phyloP scores from a whole-genome alignment of 2,113 vertebrate genomes.

The Aldabrachelys gigantea region DNA sequence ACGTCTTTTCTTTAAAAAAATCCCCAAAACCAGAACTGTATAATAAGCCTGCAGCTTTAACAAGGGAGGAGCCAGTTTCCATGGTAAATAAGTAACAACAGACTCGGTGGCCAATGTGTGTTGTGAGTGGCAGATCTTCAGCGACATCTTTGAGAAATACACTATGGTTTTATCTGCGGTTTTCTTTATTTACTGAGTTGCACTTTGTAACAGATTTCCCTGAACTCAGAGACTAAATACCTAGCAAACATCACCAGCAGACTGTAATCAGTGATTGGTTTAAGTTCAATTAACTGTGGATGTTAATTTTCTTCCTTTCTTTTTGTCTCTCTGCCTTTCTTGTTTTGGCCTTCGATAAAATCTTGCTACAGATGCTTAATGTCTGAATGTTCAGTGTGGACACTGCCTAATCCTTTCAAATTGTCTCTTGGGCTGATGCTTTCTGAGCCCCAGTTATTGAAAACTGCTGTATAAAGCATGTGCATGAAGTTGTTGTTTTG shows the following conservation, averaged over 20 bases:
- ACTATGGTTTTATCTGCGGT: accelerated
- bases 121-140: not conserved
- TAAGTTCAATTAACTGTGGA: not conserved
- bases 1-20: not conserved
- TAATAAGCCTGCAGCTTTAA: not conserved
- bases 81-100: slow-evolving; percentile 42
- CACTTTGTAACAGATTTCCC: not conserved
- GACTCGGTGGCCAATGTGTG: not conserved
- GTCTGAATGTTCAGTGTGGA: not conserved
- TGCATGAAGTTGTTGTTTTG: accelerated
- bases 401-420: not conserved
- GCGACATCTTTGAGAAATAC: slow-evolving; percentile 4
- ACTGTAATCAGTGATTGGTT: not conserved
- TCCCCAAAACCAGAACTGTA: not conserved
- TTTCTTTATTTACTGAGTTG: not conserved
- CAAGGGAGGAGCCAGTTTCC: slow-evolving; percentile 66
- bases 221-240: not conserved
- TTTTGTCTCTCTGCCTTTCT: not conserved
- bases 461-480: not conserved
- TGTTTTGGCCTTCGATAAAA: not conserved
- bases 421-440: not conserved
- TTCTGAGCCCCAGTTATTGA: not conserved
- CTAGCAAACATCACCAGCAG: not conserved
- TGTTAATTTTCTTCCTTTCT: not conserved
- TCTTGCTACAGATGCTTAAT: accelerated